Percentiles rank a stretch among this genome's conserved stretches.
These are phyloP conservation scores for Rhaphigaster nebulosa DNA, from an alignment of 2,888 invertebrate species.

Conservation along the genomic window DNA sequence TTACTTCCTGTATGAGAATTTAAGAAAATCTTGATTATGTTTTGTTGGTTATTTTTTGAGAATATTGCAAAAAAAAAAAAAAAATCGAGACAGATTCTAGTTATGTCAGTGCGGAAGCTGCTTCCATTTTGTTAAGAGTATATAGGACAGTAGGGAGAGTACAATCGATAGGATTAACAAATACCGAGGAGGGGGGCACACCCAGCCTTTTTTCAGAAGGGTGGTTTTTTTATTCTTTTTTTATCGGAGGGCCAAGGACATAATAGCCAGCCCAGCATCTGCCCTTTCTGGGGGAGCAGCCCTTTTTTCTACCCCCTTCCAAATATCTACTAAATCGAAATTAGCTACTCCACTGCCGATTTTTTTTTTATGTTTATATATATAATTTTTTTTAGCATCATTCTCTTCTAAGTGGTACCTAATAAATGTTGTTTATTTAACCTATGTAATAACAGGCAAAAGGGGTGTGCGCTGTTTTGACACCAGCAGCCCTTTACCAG, in stretches of 20 bases:
- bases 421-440: slow-evolving; percentile 14
- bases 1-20: too few relatives aligned
- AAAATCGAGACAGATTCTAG: neutral
- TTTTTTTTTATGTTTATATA: slow-evolving; percentile 12
- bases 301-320: slow-evolving; percentile 26
- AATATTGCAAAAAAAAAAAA: too few relatives aligned
- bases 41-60: too few relatives aligned
- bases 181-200: neutral
- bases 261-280: slow-evolving; percentile 2
- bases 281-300: neutral
- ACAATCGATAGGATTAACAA: slow-evolving; percentile 49
- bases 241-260: slow-evolving; percentile 41
- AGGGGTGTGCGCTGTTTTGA: neutral
- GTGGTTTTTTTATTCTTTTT: slow-evolving; percentile 37
- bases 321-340: slow-evolving; percentile 10
- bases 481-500: neutral
- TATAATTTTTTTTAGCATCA: neutral
- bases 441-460: neutral
- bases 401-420: slow-evolving; percentile 14
- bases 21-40: too few relatives aligned
- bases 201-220: slow-evolving; percentile 34
- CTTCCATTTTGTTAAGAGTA: slow-evolving; percentile 25
- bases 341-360: neutral
- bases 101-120: neutral
- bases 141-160: neutral